Evolutionary conservation across 2,113 vertebrate genomes (phyloP), one percentile per base, ranked within the genome.

Genomic region (Falco punctatus): DNA sequence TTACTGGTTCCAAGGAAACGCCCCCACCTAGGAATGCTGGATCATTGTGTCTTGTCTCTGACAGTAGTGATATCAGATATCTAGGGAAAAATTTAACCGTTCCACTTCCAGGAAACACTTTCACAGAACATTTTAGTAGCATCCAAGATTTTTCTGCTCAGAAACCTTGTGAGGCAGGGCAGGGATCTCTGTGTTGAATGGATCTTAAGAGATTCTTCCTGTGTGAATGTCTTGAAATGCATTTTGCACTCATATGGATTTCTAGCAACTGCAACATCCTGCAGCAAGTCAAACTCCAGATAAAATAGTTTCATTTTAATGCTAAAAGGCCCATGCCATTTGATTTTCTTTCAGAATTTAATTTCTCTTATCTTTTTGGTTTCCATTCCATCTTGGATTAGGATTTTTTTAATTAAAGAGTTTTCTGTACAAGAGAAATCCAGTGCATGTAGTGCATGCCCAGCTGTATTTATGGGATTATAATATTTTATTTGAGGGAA

Each of bases 381-480:
- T 96, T 96, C 95, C 57, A 51, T 88, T 88, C 48, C 88, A 18
- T 87, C 91, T 94, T 62, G 83, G 91, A 94, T 96, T 95, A 95
- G n/a, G 64, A 87, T 64, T 86, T 80, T 84, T 95, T 92, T 86
- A 95, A 97, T 95, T 91, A 92, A 92, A 75, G 80, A 62, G 2
- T 92, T 89, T 81, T 89, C 91, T 69, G 15, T 75, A 46, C 7
- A 84, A 57, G n/a, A 88, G 65, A 92, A 94, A 95, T 86, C 51
- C 57, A 55, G n/a, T 77, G 23, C 71, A 86, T 5, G 22, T 55
- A 55, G n/a, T 77, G 23, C 71, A 86, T 5, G 22, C 59, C 52
- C 59, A 84, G 65, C 52, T 93, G 57, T 87, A 84, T 88, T 95
- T 96, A 92, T 86, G 86, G 61, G 92, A 97, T 96, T 94, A 92